Conservation (phyloP, 2,797 vertebrate species). For the Sebastolobus altivelis region DNA sequence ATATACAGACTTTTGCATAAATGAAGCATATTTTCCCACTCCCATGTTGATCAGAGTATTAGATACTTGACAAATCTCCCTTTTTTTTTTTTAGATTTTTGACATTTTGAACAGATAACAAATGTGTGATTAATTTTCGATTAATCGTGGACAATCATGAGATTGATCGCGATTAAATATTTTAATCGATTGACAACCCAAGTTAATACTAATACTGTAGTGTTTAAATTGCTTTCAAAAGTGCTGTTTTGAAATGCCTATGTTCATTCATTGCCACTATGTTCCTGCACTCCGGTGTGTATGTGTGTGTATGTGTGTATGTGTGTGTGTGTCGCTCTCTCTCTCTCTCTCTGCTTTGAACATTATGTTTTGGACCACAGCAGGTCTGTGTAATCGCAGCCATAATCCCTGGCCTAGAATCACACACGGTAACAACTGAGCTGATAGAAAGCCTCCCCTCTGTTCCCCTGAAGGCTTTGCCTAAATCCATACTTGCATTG, state of each 20-base stretch:
- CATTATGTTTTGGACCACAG: slow-evolving; percentile 69
- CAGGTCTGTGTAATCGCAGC: slow-evolving; percentile 74
- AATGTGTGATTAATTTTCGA: too few species aligned
- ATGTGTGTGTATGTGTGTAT: not conserved
- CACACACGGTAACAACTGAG: slow-evolving; percentile 68
- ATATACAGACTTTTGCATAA: too few species aligned
- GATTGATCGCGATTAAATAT: too few species aligned
- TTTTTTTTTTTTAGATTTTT: too few species aligned
- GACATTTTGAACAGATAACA: too few species aligned
- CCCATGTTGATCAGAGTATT: too few species aligned
- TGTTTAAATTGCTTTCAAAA: not conserved
- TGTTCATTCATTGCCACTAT: slow-evolving; percentile 22
- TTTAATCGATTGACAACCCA: too few species aligned
- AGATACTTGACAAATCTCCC: too few species aligned
- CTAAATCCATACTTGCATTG: slow-evolving; percentile 65
- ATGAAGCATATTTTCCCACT: too few species aligned
- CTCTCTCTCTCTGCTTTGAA: slow-evolving; percentile 55
- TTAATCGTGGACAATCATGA: too few species aligned
- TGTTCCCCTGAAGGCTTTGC: slow-evolving; percentile 68
- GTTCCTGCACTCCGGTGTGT: slow-evolving; percentile 14
- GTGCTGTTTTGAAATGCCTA: slow-evolving; percentile 3
- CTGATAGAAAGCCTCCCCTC: slow-evolving; percentile 59
- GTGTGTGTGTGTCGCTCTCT: not conserved
- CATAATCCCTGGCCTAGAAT: slow-evolving; percentile 72
- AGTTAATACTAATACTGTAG: not conserved